These are phyloP conservation scores for Euproctis similis DNA, from an alignment of 2,888 invertebrate genomes.

Conservation along the genomic window DNA sequence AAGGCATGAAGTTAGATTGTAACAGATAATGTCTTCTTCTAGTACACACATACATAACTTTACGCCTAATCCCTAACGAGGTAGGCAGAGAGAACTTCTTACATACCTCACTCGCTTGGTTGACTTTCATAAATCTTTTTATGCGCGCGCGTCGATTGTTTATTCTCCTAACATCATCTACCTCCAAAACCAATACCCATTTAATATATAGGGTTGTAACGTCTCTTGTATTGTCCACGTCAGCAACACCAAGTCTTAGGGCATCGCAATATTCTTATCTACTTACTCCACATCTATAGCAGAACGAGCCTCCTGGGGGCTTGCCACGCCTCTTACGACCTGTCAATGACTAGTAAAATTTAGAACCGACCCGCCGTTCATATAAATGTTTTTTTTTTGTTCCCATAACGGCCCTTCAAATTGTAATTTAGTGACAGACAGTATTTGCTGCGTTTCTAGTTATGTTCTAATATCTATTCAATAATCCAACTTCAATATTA, in stretches of 20 bases:
- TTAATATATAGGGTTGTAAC: constrained; percentile 16
- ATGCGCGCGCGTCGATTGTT: too few relatives aligned
- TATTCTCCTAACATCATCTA: too few relatives aligned
- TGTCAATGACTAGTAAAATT: constrained; percentile 75
- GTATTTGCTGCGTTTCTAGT: constrained; percentile 45
- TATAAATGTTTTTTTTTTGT: constrained; percentile 77
- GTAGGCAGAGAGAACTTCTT: too few relatives aligned
- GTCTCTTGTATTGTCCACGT: constrained; percentile 27
- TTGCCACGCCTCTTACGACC: constrained; percentile 64
- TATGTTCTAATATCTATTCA: constrained; percentile 26
- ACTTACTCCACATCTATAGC: constrained; percentile 49
- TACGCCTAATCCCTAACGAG: too few relatives aligned
- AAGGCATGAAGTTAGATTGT: too few relatives aligned
- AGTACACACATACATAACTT: too few relatives aligned
- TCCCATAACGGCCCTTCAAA: constrained; percentile 70
- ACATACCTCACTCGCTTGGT: too few relatives aligned
- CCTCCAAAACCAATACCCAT: too few relatives aligned
- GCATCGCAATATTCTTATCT: constrained; percentile 66
- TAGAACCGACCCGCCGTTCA: constrained; percentile 71
- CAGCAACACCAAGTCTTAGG: constrained; percentile 30
- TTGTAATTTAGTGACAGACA: constrained; percentile 64
- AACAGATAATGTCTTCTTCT: too few relatives aligned
- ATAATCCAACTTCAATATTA: constrained; percentile 9
- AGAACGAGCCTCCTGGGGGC: constrained; percentile 62
- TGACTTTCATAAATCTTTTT: too few relatives aligned